Conservation (phyloP, 2,888 invertebrate species). For the Rutpela maculata region DNA sequence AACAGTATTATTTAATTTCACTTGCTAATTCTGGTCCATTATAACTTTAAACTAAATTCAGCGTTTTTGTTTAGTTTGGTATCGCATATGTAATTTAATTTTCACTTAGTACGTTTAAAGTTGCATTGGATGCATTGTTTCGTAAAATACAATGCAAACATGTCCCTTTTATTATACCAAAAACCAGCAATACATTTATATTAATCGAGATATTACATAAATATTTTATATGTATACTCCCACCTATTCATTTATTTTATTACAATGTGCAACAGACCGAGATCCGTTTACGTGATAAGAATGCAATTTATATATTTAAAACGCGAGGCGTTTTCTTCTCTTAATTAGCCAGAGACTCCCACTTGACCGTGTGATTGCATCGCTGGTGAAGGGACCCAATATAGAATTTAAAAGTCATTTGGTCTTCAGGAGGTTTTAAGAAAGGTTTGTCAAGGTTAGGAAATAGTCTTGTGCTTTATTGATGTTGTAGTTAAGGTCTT, state of each 20-base stretch:
- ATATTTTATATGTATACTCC: background rate
- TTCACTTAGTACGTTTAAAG: conserved; percentile 13
- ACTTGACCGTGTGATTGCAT: too few species aligned
- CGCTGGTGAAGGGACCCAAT: too few species aligned
- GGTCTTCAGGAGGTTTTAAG: too few species aligned
- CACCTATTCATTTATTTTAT: background rate
- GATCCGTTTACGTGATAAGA: background rate
- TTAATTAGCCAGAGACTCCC: too few species aligned
- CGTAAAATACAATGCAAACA: background rate
- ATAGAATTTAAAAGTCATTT: too few species aligned
- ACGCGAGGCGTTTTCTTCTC: too few species aligned
- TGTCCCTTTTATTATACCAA: background rate
- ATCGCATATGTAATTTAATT: conserved; percentile 23
- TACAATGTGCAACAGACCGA: background rate
- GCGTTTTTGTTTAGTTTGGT: conserved; percentile 20
- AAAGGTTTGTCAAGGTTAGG: too few species aligned
- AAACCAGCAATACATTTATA: background rate
- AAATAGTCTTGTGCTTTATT: too few species aligned
- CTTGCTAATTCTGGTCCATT: conserved; percentile 53
- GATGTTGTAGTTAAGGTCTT: too few species aligned
- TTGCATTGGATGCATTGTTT: too few species aligned
- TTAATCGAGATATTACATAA: background rate
- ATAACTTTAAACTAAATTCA: conserved; percentile 50
- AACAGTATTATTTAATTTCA: conserved; percentile 51
- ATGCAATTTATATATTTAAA: background rate